Conservation (phyloP, 2,113 vertebrate genomes). For the Gracilinanus agilis region DNA sequence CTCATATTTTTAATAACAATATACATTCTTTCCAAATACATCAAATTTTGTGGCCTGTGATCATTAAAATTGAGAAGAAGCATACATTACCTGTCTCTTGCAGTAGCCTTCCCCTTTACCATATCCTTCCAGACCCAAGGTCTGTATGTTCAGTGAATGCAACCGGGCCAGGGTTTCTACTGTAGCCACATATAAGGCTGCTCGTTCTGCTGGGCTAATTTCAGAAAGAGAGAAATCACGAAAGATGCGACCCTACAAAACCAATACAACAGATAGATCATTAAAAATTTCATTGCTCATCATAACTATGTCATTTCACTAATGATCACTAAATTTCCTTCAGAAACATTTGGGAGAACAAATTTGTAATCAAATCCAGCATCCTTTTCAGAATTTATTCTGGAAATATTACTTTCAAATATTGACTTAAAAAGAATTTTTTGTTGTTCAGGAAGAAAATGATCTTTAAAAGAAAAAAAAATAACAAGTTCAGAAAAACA, state of each 20-base stretch:
- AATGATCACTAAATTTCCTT: neutral
- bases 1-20: conserved; percentile 35
- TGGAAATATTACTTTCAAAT: conserved; percentile 45
- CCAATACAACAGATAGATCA: neutral
- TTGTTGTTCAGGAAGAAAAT: neutral
- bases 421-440: neutral
- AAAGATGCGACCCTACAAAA: conserved; percentile 92
- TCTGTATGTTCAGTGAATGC: conserved; percentile 87
- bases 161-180: conserved; percentile 90
- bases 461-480: neutral
- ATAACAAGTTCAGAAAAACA: neutral
- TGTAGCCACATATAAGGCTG: conserved; percentile 91
- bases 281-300: neutral
- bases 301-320: neutral
- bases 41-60: neutral
- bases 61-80: conserved; percentile 14
- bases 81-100: conserved; percentile 90
- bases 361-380: conserved; percentile 5
- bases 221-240: conserved; percentile 88
- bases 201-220: conserved; percentile 88
- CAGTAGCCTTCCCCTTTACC: conserved; percentile 92
- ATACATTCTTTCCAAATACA: conserved; percentile 1
- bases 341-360: conserved; percentile 7
- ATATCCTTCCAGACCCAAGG: conserved; percentile 88
- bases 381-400: conserved; percentile 12